These are phyloP conservation scores for Eudyptes chrysolophus DNA, from an alignment of 2,113 vertebrate species.

Conservation along the genomic window DNA sequence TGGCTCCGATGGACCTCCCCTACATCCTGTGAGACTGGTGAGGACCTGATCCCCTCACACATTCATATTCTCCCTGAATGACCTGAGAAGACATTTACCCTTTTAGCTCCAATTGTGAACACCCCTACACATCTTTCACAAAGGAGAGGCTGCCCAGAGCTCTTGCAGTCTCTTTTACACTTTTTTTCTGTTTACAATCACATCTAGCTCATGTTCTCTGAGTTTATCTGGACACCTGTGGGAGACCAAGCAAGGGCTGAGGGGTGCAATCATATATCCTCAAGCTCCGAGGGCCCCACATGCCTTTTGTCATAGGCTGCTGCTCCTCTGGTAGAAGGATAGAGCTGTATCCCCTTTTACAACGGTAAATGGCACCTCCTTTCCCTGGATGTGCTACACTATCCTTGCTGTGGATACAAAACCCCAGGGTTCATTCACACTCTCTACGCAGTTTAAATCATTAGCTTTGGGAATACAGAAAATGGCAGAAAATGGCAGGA, in stretches of 20 bases:
- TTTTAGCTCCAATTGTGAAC: neutral
- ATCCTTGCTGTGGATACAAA: neutral
- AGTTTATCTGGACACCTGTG: neutral
- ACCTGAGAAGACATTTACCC: neutral
- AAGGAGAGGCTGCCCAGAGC: neutral
- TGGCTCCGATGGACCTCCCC: rapidly evolving
- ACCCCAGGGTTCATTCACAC: neutral
- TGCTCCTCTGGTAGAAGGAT: neutral
- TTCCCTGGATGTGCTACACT: rapidly evolving
- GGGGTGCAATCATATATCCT: neutral
- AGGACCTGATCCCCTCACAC: neutral
- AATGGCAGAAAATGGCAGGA: neutral
- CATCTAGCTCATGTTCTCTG: neutral
- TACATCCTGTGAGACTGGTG: neutral
- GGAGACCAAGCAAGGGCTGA: neutral
- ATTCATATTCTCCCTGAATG: neutral
- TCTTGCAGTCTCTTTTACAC: neutral
- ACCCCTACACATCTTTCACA: neutral
- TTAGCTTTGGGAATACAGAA: neutral
- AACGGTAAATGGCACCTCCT: neutral
- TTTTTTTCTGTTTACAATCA: neutral
- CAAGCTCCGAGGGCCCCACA: rapidly evolving
- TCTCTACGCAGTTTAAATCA: neutral
- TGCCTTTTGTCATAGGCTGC: neutral
- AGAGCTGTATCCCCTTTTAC: neutral